A percentile compares a stretch with the other conserved stretches of the same genome.
Conservation (phyloP, 2,797 vertebrate genomes). For the Acipenser oxyrinchus region DNA sequence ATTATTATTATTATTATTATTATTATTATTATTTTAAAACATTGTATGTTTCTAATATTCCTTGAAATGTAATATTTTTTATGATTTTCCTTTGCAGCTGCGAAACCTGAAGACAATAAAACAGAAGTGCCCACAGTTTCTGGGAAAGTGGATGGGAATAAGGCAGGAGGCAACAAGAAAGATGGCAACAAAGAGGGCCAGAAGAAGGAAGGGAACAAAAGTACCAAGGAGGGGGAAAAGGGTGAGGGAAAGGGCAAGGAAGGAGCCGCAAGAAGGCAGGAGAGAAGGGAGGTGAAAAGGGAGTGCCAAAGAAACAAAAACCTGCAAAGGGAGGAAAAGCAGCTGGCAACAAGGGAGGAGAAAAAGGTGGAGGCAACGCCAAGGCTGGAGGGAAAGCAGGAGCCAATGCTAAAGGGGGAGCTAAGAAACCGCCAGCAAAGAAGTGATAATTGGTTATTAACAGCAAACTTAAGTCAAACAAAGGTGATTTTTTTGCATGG, state of each 20-base stretch:
- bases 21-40: neutral
- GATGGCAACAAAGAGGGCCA: constrained; percentile 26
- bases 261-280: constrained; percentile 38
- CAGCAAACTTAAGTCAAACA: no score
- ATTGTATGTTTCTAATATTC: no score
- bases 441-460: constrained; percentile 42
- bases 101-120: constrained; percentile 38
- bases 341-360: constrained; percentile 11
- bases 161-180: constrained; percentile 49
- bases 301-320: constrained; percentile 14
- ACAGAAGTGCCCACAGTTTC: constrained; percentile 61
- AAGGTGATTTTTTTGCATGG: no score
- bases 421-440: constrained; percentile 45
- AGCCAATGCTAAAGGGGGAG: constrained; percentile 28
- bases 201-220: constrained; percentile 49
- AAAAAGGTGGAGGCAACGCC: constrained; percentile 16
- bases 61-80: no score
- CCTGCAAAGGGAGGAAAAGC: constrained; percentile 13
- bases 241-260: constrained; percentile 43
- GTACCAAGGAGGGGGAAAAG: constrained; percentile 42
- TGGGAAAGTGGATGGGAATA: constrained; percentile 67
- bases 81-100: constrained; percentile 41
- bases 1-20: neutral
- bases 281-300: constrained; percentile 36
- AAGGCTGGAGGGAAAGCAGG: constrained; percentile 32